These are phyloP conservation scores for Panurus biarmicus DNA, from an alignment of 2,113 vertebrate genomes.

Conservation along the genomic window DNA sequence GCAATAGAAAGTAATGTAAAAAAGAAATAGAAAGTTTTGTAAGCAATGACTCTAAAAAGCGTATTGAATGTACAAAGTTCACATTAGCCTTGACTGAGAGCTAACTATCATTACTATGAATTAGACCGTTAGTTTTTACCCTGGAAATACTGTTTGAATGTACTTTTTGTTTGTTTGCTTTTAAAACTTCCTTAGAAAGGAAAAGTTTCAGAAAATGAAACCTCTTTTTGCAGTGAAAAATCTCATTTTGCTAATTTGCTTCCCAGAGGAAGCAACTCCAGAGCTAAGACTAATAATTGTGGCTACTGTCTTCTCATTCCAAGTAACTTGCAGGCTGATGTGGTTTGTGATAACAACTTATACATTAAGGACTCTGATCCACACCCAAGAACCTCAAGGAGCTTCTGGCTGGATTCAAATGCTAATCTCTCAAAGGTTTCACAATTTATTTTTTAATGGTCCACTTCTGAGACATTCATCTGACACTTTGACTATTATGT, in stretches of 20 bases:
- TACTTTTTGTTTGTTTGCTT: background rate
- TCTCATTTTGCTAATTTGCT: background rate
- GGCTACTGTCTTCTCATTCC: constrained; percentile 16
- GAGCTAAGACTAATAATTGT: background rate
- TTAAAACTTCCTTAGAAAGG: background rate
- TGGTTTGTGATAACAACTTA: background rate
- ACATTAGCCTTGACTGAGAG: background rate
- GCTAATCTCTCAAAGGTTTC: constrained; percentile 61
- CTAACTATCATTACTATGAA: background rate
- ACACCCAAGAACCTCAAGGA: constrained; percentile 52
- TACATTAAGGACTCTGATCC: constrained; percentile 10
- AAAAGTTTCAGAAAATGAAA: constrained; percentile 10
- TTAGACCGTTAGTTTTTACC: background rate
- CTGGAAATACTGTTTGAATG: background rate
- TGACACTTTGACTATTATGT: constrained; percentile 59
- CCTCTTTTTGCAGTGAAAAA: background rate
- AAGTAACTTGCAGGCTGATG: constrained; percentile 23
- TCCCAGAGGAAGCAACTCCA: background rate
- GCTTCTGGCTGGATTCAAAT: constrained; percentile 63
- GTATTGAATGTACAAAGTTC: background rate
- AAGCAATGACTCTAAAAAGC: background rate
- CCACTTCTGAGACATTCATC: constrained; percentile 71
- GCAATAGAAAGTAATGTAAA: background rate
- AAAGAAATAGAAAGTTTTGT: background rate
- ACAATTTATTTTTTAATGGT: constrained; percentile 73